These are phyloP conservation scores for Callinectes sapidus DNA, from an alignment of 2,888 invertebrate genomes.

Conservation along the genomic window DNA sequence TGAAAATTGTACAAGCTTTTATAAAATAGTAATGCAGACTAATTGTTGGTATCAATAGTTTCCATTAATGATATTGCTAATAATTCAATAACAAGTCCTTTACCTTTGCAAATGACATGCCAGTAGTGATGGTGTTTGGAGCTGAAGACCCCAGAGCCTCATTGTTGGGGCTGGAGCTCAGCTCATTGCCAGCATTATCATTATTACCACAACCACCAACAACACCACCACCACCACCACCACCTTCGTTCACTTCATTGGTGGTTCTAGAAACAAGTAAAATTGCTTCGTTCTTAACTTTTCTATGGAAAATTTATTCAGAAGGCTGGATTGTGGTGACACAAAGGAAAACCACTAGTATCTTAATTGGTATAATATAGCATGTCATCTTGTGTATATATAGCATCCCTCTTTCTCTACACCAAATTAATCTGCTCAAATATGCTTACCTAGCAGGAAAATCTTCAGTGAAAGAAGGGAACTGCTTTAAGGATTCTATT, in stretches of 20 bases:
- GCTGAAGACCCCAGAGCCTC: conserved; percentile 41
- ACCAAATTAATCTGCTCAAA: not conserved
- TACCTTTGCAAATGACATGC: conserved; percentile 64
- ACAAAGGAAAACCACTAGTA: no score
- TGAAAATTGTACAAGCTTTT: not conserved
- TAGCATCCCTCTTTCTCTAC: not conserved
- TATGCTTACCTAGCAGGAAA: conserved; percentile 47
- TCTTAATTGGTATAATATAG: no score
- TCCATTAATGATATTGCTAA: not conserved
- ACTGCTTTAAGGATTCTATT: conserved; percentile 61
- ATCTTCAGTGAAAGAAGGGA: conserved; percentile 64
- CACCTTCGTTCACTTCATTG: conserved; percentile 39
- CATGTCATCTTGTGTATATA: not conserved
- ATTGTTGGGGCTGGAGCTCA: conserved; percentile 40
- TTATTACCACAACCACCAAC: not conserved
- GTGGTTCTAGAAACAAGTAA: not conserved
- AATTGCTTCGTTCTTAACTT: not conserved
- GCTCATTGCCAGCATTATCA: conserved; percentile 39
- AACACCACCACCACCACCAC: not conserved
- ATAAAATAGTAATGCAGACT: not conserved
- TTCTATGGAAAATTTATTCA: not conserved
- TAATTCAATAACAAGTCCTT: not conserved
- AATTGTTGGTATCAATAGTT: not conserved
- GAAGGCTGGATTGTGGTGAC: not conserved
- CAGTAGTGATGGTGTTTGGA: conserved; percentile 18